These are phyloP conservation scores for Adelognathus sp. DNA, from an alignment of 2,888 invertebrate genomes.

Conservation along the genomic window DNA sequence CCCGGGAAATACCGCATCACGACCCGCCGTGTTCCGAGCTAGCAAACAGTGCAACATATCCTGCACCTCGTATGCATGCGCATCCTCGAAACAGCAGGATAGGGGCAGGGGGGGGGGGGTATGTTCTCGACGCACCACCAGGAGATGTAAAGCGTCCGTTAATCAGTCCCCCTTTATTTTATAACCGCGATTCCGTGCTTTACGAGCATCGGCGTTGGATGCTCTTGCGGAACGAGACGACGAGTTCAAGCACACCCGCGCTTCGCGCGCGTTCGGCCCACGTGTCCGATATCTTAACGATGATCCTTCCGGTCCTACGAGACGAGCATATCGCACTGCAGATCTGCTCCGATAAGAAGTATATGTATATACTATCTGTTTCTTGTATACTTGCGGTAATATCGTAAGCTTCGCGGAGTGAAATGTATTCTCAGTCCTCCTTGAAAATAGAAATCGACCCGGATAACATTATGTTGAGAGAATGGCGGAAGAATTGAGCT, in stretches of 20 bases:
- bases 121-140: slow-evolving; percentile 1
- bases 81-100: slow-evolving; percentile 25
- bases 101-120: neutral
- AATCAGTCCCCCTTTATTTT: slow-evolving; percentile 46
- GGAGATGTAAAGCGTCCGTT: slow-evolving; percentile 35
- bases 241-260: neutral
- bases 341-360: slow-evolving; percentile 4
- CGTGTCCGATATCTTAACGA: neutral
- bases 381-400: neutral
- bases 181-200: slow-evolving; percentile 65
- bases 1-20: slow-evolving; percentile 18
- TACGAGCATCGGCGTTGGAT: slow-evolving; percentile 67
- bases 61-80: slow-evolving; percentile 21
- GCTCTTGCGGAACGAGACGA: neutral
- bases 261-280: neutral
- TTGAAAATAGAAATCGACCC: no score
- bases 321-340: neutral
- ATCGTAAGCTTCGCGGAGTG: neutral
- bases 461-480: no score
- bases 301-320: neutral
- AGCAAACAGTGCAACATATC: slow-evolving; percentile 17
- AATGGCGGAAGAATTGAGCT: no score
- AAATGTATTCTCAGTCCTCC: no score
- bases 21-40: slow-evolving; percentile 13
- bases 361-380: neutral